Evolutionary conservation across 2,888 invertebrate genomes (phyloP).

Genomic region (Protonemura montana): DNA sequence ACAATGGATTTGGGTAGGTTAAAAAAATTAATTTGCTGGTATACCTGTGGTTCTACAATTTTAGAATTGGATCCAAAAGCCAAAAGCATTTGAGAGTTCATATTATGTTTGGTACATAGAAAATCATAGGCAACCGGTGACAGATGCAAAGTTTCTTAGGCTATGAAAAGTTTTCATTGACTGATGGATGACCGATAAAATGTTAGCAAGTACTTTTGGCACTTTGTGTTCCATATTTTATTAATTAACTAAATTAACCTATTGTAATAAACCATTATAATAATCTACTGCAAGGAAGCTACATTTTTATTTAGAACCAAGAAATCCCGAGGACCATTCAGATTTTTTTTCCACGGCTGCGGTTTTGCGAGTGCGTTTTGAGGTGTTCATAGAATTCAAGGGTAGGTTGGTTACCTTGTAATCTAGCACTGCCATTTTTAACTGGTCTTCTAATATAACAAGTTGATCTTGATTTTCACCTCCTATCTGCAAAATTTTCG

Average conservation of each 20-base stretch:
- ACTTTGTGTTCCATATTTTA: not conserved
- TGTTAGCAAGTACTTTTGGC: not conserved
- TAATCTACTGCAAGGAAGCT: too few relatives aligned
- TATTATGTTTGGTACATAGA: too few relatives aligned
- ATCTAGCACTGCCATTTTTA: not conserved
- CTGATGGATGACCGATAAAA: not conserved
- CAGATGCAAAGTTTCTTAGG: not conserved
- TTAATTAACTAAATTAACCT: not conserved
- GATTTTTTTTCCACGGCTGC: not conserved
- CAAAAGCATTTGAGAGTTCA: too few relatives aligned
- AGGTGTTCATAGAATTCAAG: not conserved
- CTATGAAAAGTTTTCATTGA: not conserved
- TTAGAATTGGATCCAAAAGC: too few relatives aligned
- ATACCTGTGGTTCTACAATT: too few relatives aligned
- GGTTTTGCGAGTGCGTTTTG: not conserved
- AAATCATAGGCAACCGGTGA: too few relatives aligned
- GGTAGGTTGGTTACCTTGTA: not conserved
- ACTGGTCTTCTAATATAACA: not conserved
- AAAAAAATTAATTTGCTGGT: too few relatives aligned
- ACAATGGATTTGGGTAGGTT: too few relatives aligned
- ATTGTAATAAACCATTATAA: not conserved
- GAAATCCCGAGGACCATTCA: not conserved
- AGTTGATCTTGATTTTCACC: not conserved
- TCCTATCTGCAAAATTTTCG: not conserved
- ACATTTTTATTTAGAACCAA: not conserved